Evolutionary conservation across 2,797 vertebrate genomes (phyloP).

Genomic region (Bradypodion pumilum): DNA sequence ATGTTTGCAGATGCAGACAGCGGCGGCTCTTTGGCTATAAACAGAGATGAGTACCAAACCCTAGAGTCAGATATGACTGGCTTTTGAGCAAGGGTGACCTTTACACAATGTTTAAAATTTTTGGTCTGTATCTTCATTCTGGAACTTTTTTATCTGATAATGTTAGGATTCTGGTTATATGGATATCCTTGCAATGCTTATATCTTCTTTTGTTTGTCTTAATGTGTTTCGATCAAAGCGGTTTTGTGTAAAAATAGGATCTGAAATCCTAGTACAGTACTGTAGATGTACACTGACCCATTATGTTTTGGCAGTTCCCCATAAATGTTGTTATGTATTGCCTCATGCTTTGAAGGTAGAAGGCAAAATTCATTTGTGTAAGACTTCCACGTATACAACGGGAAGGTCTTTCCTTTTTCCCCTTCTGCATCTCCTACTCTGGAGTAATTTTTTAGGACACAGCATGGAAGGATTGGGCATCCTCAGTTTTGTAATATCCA

Average conservation of each 20-base stretch:
- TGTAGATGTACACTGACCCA: not conserved
- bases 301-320: not conserved
- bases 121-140: not conserved
- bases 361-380: not conserved
- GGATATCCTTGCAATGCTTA: not conserved
- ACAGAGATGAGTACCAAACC: no score
- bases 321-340: not conserved
- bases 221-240: not conserved
- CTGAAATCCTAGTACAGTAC: not conserved
- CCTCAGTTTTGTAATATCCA: no score
- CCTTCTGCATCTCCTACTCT: not conserved
- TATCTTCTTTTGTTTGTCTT: not conserved
- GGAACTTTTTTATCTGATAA: not conserved
- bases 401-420: not conserved
- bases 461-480: not conserved
- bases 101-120: not conserved
- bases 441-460: not conserved
- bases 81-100: no score
- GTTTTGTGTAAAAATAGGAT: not conserved
- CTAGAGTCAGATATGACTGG: no score
- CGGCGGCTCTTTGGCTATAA: no score
- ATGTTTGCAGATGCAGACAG: no score
- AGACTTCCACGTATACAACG: not conserved
- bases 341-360: not conserved
- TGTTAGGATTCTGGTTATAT: not conserved